Conservation (phyloP, 2,888 invertebrate species). For the Bombylius major region DNA sequence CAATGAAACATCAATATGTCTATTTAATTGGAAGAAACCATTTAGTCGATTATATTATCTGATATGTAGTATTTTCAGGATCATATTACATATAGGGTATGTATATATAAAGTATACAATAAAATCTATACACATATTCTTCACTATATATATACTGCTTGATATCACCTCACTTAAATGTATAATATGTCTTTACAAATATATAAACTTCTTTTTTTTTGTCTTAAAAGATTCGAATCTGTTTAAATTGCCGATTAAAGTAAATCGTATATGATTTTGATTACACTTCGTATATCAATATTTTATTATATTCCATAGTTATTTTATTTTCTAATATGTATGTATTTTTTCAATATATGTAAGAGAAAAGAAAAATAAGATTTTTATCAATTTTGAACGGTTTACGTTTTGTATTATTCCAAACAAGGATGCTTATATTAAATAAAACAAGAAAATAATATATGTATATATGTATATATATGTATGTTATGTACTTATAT, state of each 20-base stretch:
- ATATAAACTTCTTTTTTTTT: too few relatives aligned
- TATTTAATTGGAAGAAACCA: constrained; percentile 33
- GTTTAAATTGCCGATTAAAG: background rate
- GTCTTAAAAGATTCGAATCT: too few relatives aligned
- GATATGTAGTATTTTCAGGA: background rate
- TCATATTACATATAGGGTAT: too few relatives aligned
- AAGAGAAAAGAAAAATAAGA: background rate
- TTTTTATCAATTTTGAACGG: background rate
- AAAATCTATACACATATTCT: too few relatives aligned
- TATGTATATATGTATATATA: background rate
- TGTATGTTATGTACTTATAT: too few relatives aligned
- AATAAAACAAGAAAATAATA: background rate
- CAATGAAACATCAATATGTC: constrained; percentile 31
- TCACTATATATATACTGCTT: too few relatives aligned
- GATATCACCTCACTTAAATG: too few relatives aligned
- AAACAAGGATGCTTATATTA: background rate
- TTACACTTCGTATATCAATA: background rate
- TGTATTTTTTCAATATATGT: too few relatives aligned
- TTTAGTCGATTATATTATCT: constrained; percentile 3
- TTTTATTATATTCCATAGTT: too few relatives aligned
- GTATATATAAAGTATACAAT: too few relatives aligned
- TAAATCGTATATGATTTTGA: background rate
- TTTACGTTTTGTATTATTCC: background rate
- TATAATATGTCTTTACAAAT: too few relatives aligned
- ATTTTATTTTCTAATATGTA: too few relatives aligned